Base-by-base conservation (phyloP, 1,140 invertebrate genomes). In the Cheumatopsyche charites region DNA sequence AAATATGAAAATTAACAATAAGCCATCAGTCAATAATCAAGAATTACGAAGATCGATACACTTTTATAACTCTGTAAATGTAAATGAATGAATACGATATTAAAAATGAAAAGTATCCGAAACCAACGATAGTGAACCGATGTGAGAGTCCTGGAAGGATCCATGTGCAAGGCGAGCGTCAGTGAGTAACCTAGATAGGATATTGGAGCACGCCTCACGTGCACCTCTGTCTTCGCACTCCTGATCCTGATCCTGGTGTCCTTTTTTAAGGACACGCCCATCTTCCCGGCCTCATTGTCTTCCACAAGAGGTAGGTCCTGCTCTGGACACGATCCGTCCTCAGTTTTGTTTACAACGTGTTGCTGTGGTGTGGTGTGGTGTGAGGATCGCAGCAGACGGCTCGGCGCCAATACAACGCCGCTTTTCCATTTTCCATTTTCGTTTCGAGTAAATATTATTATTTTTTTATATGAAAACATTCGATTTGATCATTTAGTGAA, bases 91-190 rank as follows among this genome's bases (percentile, higher is more conserved):
- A n/a, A n/a, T n/a, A n/a, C n/a, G n/a, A n/a, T n/a, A n/a, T n/a
- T n/a, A n/a, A n/a, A n/a, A n/a, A n/a, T n/a, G n/a, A n/a, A n/a
- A n/a, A n/a, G n/a, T n/a, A n/a, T 36, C 45, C 17, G 42, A 41
- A 1, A 63, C 6, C 1, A 21, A 63, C 9, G 63, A 15, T 66
- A 5, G 23, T 17, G 41, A 7, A 25, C 23, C 42, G 63, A 26
- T 66, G 63, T 66, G 21, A 47, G 63, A 23, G 42, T 66, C 63
- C 63, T 66, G 63, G 21, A 66, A 66, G 63, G 42, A 66, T 66
- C 19, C 63, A 25, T 17, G 63, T 66, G 63, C 42, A 21, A 66
- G 42, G 19, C 55, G 55, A 5, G 55, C 23, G 55, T 49, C 45
- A 58, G 12, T 11, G 55, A 25, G 55, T 58, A 58, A 25, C 55